phyloP scores from a whole-genome alignment of 2,113 vertebrate genomes.

The Ia io region DNA sequence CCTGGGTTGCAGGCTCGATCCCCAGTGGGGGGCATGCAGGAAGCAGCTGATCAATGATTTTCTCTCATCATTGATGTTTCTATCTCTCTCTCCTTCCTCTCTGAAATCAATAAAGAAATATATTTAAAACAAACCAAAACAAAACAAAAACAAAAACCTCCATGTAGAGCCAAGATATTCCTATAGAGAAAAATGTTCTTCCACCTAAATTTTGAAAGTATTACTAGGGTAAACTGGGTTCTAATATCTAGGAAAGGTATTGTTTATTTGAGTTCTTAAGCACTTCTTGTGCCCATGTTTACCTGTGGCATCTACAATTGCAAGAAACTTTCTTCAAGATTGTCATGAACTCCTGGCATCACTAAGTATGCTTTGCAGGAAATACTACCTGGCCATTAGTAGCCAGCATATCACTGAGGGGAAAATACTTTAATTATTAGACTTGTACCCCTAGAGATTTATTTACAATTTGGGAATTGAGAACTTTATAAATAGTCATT shows the following conservation, averaged over 20 bases:
- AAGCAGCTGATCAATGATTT: no score
- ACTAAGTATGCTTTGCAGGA: not conserved
- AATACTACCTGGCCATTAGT: not conserved
- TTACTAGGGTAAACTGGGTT: not conserved
- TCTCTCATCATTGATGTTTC: no score
- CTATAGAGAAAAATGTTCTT: not conserved
- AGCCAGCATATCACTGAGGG: not conserved
- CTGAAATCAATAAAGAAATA: no score
- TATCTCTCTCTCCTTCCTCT: no score
- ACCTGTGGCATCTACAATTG: not conserved
- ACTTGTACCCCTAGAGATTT: not conserved
- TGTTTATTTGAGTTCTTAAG: not conserved
- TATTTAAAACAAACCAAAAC: no score
- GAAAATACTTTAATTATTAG: not conserved
- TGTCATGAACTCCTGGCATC: not conserved
- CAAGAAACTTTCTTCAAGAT: not conserved
- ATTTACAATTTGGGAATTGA: not conserved
- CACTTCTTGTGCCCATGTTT: not conserved
- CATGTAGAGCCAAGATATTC: not conserved
- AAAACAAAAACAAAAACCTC: no score
- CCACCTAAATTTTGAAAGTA: not conserved
- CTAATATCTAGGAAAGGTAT: not conserved
- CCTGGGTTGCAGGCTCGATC: no score
- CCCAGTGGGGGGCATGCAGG: no score
- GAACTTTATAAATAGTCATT: not conserved